Conservation (phyloP, 35 echinoderm and acorn worm species). For the Acanthaster planci region DNA sequence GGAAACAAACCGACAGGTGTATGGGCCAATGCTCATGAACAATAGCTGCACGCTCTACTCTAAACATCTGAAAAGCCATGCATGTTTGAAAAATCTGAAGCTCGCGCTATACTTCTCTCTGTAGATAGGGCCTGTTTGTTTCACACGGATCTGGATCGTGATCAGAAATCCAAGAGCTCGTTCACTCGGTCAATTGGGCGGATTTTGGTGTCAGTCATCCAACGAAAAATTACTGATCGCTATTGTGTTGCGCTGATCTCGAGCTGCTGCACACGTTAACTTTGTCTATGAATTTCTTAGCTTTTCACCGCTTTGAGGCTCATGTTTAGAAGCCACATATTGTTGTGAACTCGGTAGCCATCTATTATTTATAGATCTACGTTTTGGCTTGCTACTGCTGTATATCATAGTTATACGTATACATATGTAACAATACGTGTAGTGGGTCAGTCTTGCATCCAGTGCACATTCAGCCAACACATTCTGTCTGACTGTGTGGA, state of each 20-base stretch:
- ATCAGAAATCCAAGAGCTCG: too few relatives aligned
- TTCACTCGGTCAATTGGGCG: too few relatives aligned
- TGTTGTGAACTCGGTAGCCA: background rate
- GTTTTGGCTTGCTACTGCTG: background rate
- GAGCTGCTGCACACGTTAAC: background rate
- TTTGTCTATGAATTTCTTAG: background rate
- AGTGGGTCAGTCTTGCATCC: background rate
- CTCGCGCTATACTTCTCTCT: too few relatives aligned
- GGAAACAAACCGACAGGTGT: too few relatives aligned
- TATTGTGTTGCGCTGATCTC: background rate
- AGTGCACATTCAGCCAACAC: background rate
- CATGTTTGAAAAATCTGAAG: too few relatives aligned
- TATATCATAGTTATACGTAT: background rate
- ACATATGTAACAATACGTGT: background rate
- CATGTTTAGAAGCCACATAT: background rate
- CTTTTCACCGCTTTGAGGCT: background rate
- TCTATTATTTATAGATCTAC: background rate
- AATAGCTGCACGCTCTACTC: too few relatives aligned
- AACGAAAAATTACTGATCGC: too few relatives aligned
- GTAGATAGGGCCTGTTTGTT: too few relatives aligned
- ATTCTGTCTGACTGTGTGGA: background rate
- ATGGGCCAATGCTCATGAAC: too few relatives aligned
- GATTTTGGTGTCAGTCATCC: too few relatives aligned
- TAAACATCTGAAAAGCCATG: too few relatives aligned
- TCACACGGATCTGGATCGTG: too few relatives aligned